A percentile compares a stretch with the other conserved stretches of the same genome.
These are phyloP conservation scores for Syngnathus floridae DNA, from an alignment of 2,113 vertebrate genomes.

Conservation along the genomic window DNA sequence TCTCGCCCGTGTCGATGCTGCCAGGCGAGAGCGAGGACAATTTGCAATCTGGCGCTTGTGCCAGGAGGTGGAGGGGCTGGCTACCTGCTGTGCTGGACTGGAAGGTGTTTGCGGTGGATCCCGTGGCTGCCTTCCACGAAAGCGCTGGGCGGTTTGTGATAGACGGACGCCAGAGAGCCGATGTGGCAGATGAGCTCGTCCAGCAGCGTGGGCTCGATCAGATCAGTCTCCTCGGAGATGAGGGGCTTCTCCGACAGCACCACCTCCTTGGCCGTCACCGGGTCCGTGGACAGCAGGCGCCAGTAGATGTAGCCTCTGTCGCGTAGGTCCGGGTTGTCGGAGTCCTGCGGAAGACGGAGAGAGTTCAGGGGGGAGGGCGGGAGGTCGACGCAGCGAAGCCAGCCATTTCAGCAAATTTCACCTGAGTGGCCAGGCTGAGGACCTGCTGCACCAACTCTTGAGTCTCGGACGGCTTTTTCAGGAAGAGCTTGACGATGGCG, in stretches of 20 bases:
- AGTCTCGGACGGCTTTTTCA: conserved; percentile 95
- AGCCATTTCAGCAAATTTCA: conserved; percentile 43
- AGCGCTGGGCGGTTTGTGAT: conserved; percentile 96
- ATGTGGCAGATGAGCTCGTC: conserved; percentile 98
- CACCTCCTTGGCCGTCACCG: conserved; percentile 96
- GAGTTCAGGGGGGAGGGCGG: too few species aligned
- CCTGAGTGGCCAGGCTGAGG: conserved; percentile 94
- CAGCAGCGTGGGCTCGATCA: conserved; percentile 92
- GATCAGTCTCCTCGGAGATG: conserved; percentile 95
- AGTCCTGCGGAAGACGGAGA: conserved; percentile 74
- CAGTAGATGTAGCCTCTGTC: conserved; percentile 98
- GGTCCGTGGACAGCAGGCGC: conserved; percentile 95
- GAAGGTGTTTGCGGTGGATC: conserved; percentile 93
- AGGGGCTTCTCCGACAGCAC: conserved; percentile 94
- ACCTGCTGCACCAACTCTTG: conserved; percentile 96
- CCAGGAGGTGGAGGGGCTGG: too few species aligned
- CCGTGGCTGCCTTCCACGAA: conserved; percentile 98
- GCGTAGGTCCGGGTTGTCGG: conserved; percentile 97
- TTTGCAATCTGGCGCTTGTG: too few species aligned
- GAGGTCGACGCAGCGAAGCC: too few species aligned
- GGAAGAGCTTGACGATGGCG: conserved; percentile 92
- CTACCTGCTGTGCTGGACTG: conserved; percentile 94
- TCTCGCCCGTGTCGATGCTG: conserved; percentile 89
- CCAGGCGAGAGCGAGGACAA: neutral
- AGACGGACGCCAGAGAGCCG: conserved; percentile 91